Evolutionary conservation across 2,113 vertebrate species (phyloP).

Genomic region (Ageneiosus marmoratus): DNA sequence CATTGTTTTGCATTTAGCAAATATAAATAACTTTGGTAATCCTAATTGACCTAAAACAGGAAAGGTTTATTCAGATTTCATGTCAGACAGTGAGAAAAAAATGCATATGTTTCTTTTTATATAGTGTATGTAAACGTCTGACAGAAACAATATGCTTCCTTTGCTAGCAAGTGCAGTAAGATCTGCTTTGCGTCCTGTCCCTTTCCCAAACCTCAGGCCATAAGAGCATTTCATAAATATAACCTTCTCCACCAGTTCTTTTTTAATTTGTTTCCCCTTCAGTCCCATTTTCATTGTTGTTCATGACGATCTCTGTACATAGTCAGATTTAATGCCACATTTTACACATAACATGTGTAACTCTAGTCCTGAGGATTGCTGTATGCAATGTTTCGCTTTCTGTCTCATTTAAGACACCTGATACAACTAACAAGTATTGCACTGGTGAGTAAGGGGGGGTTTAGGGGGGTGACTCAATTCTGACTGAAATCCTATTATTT

Average conservation of each 20-base stretch:
- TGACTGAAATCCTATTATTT: neutral
- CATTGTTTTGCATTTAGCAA: too few species aligned
- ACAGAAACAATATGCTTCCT: slow-evolving; percentile 14
- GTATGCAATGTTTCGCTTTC: too few species aligned
- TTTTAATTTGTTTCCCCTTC: too few species aligned
- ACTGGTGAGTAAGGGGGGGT: neutral
- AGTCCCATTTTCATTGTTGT: neutral
- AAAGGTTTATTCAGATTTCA: too few species aligned
- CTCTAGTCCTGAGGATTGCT: too few species aligned
- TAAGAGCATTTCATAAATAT: neutral
- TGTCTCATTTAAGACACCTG: neutral
- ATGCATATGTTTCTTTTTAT: too few species aligned
- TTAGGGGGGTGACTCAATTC: neutral
- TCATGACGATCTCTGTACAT: neutral
- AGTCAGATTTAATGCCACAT: neutral
- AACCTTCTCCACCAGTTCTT: neutral
- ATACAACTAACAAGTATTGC: neutral
- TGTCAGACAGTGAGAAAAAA: too few species aligned
- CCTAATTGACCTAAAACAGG: too few species aligned
- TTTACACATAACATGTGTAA: neutral
- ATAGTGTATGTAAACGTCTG: too few species aligned
- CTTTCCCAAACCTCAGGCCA: neutral
- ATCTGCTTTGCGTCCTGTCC: neutral
- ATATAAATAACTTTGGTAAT: too few species aligned
- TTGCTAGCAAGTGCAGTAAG: neutral